Conservation (phyloP, 2,113 vertebrate genomes). For the Triplophysa dalaica region DNA sequence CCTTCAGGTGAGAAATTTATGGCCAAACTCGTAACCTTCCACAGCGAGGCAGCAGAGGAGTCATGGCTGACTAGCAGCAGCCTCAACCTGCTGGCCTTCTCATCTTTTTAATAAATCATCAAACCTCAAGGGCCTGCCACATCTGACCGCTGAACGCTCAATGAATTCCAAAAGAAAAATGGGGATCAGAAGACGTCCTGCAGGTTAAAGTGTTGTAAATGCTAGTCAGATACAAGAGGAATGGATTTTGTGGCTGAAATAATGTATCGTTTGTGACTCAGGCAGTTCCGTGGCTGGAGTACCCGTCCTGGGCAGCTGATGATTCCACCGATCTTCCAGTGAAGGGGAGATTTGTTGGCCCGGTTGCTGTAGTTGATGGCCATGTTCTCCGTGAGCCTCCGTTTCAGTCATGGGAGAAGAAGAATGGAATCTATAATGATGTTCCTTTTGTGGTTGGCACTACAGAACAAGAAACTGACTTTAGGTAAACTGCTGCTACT, state of each 20-base stretch:
- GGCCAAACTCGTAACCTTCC: slow-evolving; percentile 20
- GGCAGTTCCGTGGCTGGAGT: slow-evolving; percentile 74
- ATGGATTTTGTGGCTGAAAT: slow-evolving; percentile 12
- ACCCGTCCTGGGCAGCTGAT: slow-evolving; percentile 70
- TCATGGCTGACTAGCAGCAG: slow-evolving; percentile 32
- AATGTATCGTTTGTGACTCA: slow-evolving; percentile 44
- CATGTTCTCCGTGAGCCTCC: slow-evolving; percentile 68
- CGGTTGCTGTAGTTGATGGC: slow-evolving; percentile 72
- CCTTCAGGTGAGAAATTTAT: slow-evolving; percentile 66
- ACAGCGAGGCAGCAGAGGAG: not conserved
- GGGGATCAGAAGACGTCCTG: not conserved
- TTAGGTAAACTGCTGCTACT: slow-evolving; percentile 57
- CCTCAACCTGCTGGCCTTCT: slow-evolving; percentile 9
- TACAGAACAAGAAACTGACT: slow-evolving; percentile 75
- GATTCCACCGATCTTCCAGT: slow-evolving; percentile 67
- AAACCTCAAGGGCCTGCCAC: slow-evolving; percentile 11
- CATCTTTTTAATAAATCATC: slow-evolving; percentile 31
- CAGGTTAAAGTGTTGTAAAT: slow-evolving; percentile 16
- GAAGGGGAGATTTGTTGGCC: slow-evolving; percentile 58
- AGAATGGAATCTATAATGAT: slow-evolving; percentile 61
- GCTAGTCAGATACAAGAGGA: not conserved
- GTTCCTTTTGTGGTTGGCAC: slow-evolving; percentile 75
- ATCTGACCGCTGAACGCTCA: not conserved
- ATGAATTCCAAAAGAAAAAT: slow-evolving; percentile 20
- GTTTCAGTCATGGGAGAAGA: slow-evolving; percentile 69